Evolutionary conservation across 1,140 invertebrate species (phyloP).

Genomic region (Eubasilissa regina): DNA sequence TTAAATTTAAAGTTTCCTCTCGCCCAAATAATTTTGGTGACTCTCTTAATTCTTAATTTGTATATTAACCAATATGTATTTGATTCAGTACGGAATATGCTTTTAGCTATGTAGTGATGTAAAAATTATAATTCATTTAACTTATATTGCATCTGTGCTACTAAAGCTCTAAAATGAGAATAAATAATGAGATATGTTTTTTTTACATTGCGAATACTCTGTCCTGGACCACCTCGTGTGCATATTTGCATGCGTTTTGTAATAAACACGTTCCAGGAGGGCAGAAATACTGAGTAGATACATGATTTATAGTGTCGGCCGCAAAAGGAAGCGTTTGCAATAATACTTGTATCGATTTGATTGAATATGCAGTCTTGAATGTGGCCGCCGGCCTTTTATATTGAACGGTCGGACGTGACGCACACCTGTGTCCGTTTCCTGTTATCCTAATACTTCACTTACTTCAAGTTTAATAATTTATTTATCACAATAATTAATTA

Average conservation of each 20-base stretch:
- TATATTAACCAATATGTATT: too few relatives aligned
- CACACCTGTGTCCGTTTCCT: conserved; percentile 57
- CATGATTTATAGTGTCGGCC: conserved; percentile 21
- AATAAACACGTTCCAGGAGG: neutral
- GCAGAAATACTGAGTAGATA: conserved; percentile 22
- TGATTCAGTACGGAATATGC: too few relatives aligned
- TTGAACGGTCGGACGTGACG: conserved; percentile 48
- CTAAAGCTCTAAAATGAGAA: too few relatives aligned
- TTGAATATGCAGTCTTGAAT: conserved; percentile 55
- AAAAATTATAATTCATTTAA: too few relatives aligned
- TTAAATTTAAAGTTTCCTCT: too few relatives aligned
- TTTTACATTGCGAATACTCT: too few relatives aligned
- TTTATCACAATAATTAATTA: neutral
- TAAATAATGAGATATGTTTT: too few relatives aligned
- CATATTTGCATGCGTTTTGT: neutral
- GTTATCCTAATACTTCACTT: conserved; percentile 44
- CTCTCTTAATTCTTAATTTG: too few relatives aligned
- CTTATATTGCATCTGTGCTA: too few relatives aligned
- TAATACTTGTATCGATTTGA: conserved; percentile 46
- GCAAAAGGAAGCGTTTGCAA: conserved; percentile 42
- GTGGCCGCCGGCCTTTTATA: conserved; percentile 47
- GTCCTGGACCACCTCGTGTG: neutral
- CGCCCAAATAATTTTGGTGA: too few relatives aligned
- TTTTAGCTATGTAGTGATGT: too few relatives aligned
- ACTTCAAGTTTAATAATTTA: conserved; percentile 23